Evolutionary conservation across 2,113 vertebrate species (phyloP).

Genomic region (Brienomyrus brachyistius): DNA sequence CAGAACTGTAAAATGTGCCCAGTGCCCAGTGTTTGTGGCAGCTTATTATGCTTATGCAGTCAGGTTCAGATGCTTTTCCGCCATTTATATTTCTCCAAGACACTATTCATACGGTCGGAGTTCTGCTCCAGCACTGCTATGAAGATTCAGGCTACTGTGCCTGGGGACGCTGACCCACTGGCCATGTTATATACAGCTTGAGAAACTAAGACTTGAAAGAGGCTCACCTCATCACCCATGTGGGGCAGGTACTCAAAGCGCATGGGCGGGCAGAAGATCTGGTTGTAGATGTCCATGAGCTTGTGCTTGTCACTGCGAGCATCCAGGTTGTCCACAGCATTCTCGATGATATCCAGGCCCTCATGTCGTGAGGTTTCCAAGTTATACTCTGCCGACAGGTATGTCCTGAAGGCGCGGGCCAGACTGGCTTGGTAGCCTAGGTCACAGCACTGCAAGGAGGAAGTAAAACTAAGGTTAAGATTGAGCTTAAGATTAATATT

Average conservation of each 20-base stretch:
- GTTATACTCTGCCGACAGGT: conserved; percentile 95
- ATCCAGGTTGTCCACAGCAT: conserved; percentile 90
- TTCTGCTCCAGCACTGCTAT: neutral
- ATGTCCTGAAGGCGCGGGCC: conserved; percentile 88
- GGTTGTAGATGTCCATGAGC: conserved; percentile 98
- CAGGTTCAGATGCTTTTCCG: neutral
- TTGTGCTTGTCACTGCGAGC: conserved; percentile 96
- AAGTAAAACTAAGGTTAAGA: conserved; percentile 1
- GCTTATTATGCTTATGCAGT: neutral
- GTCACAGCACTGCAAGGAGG: conserved; percentile 78
- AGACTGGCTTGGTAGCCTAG: conserved; percentile 92
- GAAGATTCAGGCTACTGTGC: neutral
- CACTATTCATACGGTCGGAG: neutral
- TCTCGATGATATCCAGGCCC: conserved; percentile 89
- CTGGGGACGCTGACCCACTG: neutral
- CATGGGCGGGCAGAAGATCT: conserved; percentile 95
- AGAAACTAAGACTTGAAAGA: neutral
- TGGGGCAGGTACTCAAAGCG: conserved; percentile 97
- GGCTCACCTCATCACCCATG: conserved; percentile 91
- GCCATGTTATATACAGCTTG: neutral
- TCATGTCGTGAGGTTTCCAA: conserved; percentile 93
- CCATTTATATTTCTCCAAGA: neutral
- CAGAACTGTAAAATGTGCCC: neutral
- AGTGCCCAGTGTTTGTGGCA: neutral
- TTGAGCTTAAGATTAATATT: neutral